These are phyloP conservation scores for Coronaproctus castanopsis DNA, from an alignment of 2,888 invertebrate species.

Conservation along the genomic window DNA sequence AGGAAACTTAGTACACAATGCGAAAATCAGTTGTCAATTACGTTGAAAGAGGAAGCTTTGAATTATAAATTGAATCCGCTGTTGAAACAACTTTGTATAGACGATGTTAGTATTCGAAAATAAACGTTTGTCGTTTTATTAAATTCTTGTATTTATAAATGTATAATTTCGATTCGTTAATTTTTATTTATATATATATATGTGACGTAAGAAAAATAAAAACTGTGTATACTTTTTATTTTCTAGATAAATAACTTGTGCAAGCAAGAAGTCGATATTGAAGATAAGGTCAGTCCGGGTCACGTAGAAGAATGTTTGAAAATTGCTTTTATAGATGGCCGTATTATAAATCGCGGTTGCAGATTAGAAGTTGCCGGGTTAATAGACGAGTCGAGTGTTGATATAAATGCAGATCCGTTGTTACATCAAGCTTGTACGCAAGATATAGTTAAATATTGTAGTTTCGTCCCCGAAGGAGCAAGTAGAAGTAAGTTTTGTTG, in stretches of 20 bases:
- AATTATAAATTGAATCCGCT: conserved; percentile 80
- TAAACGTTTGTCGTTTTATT: conserved; percentile 16
- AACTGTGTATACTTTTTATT: too few relatives aligned
- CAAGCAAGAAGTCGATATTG: conserved; percentile 31
- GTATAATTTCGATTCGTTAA: too few relatives aligned
- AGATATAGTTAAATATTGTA: conserved; percentile 62
- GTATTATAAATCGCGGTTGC: conserved; percentile 53
- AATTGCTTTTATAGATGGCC: conserved; percentile 45
- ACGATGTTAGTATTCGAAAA: conserved; percentile 39
- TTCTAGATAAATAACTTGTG: conserved; percentile 30
- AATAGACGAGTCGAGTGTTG: conserved; percentile 73
- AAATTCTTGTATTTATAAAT: too few relatives aligned
- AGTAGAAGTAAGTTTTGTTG: conserved; percentile 80
- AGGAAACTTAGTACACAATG: conserved; percentile 53
- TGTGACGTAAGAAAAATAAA: too few relatives aligned
- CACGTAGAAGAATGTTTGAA: conserved; percentile 81
- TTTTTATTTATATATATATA: too few relatives aligned
- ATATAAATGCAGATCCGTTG: conserved; percentile 86
- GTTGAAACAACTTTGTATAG: conserved; percentile 53
- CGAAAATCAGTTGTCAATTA: conserved; percentile 57
- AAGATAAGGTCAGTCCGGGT: conserved; percentile 33
- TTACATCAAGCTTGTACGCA: conserved; percentile 70
- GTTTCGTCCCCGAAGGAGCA: conserved; percentile 62
- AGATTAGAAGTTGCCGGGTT: conserved; percentile 67
- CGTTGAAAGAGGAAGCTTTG: conserved; percentile 69